A percentile compares a stretch with the other conserved stretches of the same genome.
phyloP scores from a whole-genome alignment of 2,113 vertebrate genomes.

The Tetrao urogallus region DNA sequence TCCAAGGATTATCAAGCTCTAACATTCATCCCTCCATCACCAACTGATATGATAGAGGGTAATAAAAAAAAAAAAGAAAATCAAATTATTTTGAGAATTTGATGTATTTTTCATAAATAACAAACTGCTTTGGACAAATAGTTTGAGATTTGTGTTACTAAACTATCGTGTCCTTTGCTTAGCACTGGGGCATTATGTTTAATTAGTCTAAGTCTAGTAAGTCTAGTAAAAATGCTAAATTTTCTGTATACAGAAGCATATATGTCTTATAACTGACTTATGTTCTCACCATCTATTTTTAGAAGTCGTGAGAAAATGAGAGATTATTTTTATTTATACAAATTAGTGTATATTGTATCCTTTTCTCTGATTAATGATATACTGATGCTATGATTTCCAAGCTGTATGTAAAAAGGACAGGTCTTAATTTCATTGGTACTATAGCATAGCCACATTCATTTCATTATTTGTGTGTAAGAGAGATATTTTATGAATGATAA shows the following conservation, averaged over 20 bases:
- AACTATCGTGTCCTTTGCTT: not conserved
- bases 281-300: not conserved
- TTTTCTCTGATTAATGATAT: not conserved
- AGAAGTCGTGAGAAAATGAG: not conserved
- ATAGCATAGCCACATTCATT: not conserved
- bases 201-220: not conserved
- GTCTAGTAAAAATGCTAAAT: not conserved
- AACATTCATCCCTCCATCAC: rapidly evolving
- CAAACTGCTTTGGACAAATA: not conserved
- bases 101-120: not conserved
- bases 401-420: not conserved
- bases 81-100: not conserved
- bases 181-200: not conserved
- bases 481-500: not conserved
- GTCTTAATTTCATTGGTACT: not conserved
- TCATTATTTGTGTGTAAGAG: not conserved
- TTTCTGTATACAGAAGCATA: not conserved
- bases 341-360: not conserved
- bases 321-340: not conserved
- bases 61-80: not conserved
- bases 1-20: not conserved
- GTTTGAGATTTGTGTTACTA: not conserved
- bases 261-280: not conserved
- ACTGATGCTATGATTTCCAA: not conserved
- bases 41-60: not conserved